Evolutionary conservation across 2,888 invertebrate species (phyloP), one percentile per base, ranked within the genome.

Genomic region (Eristalinus sepulchralis): DNA sequence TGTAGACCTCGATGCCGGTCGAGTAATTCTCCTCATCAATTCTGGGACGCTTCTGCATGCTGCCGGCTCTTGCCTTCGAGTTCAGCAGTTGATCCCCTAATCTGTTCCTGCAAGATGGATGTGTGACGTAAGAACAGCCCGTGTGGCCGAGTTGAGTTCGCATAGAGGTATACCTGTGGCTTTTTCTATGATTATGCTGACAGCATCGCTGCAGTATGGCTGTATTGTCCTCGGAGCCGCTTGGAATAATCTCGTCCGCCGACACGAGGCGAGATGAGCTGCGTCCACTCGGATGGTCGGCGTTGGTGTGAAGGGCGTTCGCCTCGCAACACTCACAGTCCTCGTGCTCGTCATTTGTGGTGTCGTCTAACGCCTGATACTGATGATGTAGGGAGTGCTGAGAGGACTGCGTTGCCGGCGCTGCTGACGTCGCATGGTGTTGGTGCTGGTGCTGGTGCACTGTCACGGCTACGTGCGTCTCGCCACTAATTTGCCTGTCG

Each of bases 1-100:
- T 91, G 76, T 91, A 91, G 34, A 91, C 90, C 88, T 91, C 91
- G 60, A 91, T 91, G 59, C 88, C 88, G 79, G 89, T 89, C 73
- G 89, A 89, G 79, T 89, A 90, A 88, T 89, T 89, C 76, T 88
- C 84, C 66, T 89, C 89, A 77, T 90, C 88, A 76, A 89, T 66
- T 85, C 83, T 73, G 89, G 89, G 64, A 68, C 75, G 78, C 71
- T 72, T 83, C 66, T 87, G 84, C 70, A 84, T 79, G 64, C 75
- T 78, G 59, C 78, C 70, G 34, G 81, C 68, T 53, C 80, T 88
- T 62, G 75, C 60, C 62, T 83, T 81, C 62, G 72, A 87, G 62
- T 47, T 73, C 39, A 88, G 84, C 71, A 88, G 88, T 68, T 89
- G 88, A 84, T 87, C 87, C 77, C 88, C 89, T 82, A 83, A 86